phyloP scores from a whole-genome alignment of 2,888 invertebrate species.

The Diadegma fenestrale region DNA sequence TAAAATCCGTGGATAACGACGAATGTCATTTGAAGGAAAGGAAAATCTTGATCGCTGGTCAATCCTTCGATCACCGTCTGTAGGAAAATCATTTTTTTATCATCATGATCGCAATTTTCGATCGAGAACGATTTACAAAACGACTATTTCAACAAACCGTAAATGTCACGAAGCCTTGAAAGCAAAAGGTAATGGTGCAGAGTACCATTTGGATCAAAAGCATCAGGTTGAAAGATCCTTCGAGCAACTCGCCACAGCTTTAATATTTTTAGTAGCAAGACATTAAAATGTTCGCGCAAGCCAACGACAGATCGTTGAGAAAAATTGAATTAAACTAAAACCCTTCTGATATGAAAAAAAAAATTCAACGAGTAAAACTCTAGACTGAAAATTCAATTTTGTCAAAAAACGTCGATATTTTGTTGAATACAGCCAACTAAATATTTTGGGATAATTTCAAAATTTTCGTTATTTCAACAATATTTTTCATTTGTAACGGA shows the following conservation, averaged over 20 bases:
- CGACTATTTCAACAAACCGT: conserved; percentile 60
- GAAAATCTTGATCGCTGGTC: conserved; percentile 29
- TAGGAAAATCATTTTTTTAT: not conserved
- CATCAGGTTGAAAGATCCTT: conserved; percentile 70
- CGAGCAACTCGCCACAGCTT: conserved; percentile 58
- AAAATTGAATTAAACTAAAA: not conserved
- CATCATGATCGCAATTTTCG: not conserved
- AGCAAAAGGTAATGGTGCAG: conserved; percentile 71
- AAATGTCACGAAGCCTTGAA: conserved; percentile 71
- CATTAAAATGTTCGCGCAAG: not conserved
- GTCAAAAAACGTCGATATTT: too few relatives aligned
- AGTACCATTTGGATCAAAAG: conserved; percentile 71
- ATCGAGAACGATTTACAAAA: not conserved
- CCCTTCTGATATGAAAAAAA: not conserved
- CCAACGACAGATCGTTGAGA: not conserved
- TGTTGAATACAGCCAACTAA: too few relatives aligned
- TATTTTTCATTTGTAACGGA: too few relatives aligned
- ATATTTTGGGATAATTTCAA: too few relatives aligned
- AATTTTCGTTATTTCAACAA: too few relatives aligned
- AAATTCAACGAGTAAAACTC: too few relatives aligned
- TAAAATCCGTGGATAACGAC: conserved; percentile 59
- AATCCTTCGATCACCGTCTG: conserved; percentile 36
- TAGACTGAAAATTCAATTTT: too few relatives aligned
- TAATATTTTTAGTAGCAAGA: not conserved
- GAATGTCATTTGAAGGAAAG: conserved; percentile 65